These are phyloP conservation scores for Scolopax bukidnonensis DNA, from an alignment of 2,797 vertebrate genomes.

Conservation along the genomic window DNA sequence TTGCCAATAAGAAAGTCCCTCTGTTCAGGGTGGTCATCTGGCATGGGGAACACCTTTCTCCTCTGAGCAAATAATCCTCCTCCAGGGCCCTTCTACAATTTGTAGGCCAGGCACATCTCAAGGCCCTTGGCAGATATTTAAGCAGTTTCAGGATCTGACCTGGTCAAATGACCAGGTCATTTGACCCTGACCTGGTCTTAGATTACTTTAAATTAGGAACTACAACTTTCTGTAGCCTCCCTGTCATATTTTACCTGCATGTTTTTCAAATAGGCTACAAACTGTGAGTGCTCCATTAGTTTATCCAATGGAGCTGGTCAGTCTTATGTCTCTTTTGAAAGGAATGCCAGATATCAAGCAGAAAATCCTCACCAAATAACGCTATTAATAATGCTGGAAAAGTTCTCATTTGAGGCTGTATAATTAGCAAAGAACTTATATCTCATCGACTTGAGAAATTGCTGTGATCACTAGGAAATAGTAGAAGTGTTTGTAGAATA, in stretches of 20 bases:
- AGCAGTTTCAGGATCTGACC: background rate
- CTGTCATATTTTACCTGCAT: background rate
- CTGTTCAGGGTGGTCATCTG: background rate
- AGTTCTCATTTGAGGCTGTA: background rate
- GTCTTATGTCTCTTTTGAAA: background rate
- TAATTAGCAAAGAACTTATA: background rate
- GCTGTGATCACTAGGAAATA: background rate
- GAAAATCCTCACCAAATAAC: background rate
- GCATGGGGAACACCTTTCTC: background rate
- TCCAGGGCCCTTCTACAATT: background rate
- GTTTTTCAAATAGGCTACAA: background rate
- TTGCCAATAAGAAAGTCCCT: background rate
- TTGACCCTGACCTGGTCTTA: background rate
- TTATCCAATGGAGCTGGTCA: background rate
- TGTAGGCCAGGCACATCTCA: background rate
- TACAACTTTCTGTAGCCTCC: background rate
- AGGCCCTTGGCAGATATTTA: background rate
- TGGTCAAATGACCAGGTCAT: no score
- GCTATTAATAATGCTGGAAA: background rate
- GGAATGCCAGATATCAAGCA: background rate
- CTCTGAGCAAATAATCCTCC: rapidly evolving
- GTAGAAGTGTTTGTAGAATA: background rate
- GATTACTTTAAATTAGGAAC: background rate
- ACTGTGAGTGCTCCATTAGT: background rate
- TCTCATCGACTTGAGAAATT: background rate